A percentile compares a stretch with the other conserved stretches of the same genome.
Conservation (phyloP, 2,888 invertebrate genomes). For the Biston betularia region DNA sequence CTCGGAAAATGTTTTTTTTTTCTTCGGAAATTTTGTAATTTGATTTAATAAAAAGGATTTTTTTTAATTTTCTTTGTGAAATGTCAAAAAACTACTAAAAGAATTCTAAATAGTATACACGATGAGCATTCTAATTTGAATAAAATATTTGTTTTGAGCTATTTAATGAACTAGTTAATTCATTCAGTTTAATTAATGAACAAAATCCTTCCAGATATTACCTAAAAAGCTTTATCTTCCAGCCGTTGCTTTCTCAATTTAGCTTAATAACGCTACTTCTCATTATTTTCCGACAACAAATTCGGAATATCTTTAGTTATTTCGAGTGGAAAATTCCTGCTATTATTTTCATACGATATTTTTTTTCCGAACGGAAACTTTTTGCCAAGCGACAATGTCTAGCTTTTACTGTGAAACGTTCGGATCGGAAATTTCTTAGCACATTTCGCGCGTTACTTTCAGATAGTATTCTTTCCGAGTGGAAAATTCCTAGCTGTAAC, state of each 20-base stretch:
- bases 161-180: background rate
- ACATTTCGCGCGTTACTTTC: too few relatives aligned
- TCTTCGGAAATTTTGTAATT: background rate
- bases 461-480: background rate
- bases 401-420: too few relatives aligned
- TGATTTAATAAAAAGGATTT: background rate
- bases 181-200: background rate
- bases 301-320: background rate
- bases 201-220: background rate
- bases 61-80: background rate
- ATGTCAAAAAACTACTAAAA: background rate
- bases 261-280: background rate
- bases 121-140: constrained; percentile 8
- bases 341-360: background rate
- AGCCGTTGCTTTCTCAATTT: background rate
- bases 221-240: background rate
- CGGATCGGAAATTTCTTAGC: too few relatives aligned
- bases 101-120: constrained; percentile 4
- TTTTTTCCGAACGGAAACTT: background rate
- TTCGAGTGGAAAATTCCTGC: background rate
- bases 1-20: constrained; percentile 15
- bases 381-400: background rate
- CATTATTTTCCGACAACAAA: background rate
- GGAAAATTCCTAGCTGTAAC: background rate
- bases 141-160: constrained; percentile 12